A percentile compares a stretch with the other conserved stretches of the same genome.
Conservation (phyloP, 2,888 invertebrate species). For the Chrysomela aeneicollis region DNA sequence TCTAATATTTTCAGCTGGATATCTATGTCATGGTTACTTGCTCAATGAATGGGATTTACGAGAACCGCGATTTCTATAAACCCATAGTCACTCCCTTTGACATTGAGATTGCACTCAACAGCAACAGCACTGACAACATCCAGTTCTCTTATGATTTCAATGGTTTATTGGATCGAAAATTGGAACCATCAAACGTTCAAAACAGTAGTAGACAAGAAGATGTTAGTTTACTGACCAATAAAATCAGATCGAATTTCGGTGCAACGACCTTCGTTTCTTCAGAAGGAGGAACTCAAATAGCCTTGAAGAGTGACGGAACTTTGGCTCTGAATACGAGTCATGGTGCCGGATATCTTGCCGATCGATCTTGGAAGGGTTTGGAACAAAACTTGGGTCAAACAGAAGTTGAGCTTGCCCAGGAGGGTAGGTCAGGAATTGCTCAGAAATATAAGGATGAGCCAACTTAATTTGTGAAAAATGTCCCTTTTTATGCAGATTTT, state of each 20-base stretch:
- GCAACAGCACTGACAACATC: constrained; percentile 56
- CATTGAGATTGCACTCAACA: constrained; percentile 83
- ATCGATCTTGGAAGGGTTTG: constrained; percentile 85
- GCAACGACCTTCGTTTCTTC: constrained; percentile 34
- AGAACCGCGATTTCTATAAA: constrained; percentile 85
- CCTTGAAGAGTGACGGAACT: constrained; percentile 60
- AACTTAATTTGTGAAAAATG: constrained; percentile 15
- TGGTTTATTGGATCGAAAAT: constrained; percentile 65
- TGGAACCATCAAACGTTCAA: constrained; percentile 11
- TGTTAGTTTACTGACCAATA: constrained; percentile 80
- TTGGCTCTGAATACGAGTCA: constrained; percentile 64
- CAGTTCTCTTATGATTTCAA: constrained; percentile 72
- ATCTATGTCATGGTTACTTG: constrained; percentile 92
- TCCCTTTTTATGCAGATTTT: neutral
- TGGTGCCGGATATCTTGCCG: constrained; percentile 71
- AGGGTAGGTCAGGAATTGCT: constrained; percentile 82
- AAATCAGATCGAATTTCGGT: constrained; percentile 58
- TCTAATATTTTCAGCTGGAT: constrained; percentile 74
- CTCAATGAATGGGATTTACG: constrained; percentile 86
- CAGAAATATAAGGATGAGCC: constrained; percentile 71
- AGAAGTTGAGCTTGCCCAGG: constrained; percentile 71
- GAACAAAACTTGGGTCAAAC: constrained; percentile 82
- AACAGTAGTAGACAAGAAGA: constrained; percentile 61
- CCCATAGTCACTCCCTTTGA: constrained; percentile 94
- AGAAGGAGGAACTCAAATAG: constrained; percentile 41